A percentile compares a stretch with the other conserved stretches of the same genome.
Evolutionary conservation across 1,140 invertebrate genomes (phyloP).

Genomic region (Penaeus indicus): DNA sequence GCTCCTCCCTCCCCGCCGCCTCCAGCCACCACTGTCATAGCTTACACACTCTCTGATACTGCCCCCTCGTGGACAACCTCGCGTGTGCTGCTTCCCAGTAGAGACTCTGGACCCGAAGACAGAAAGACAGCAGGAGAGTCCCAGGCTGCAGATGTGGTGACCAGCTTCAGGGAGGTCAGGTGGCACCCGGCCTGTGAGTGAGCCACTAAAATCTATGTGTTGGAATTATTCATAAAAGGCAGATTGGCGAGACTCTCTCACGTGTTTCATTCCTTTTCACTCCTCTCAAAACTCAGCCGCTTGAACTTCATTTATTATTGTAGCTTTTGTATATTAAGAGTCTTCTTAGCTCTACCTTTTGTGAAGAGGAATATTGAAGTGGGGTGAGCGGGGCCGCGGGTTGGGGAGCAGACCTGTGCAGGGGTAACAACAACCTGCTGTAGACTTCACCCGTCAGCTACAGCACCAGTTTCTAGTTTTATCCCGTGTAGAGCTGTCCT

Average conservation of each 20-base stretch:
- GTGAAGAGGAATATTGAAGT: conserved; percentile 15
- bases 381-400: conserved; percentile 49
- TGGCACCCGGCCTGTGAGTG: conserved; percentile 52
- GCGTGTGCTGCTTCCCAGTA: conserved; percentile 49
- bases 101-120: conserved; percentile 34
- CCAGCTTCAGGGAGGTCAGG: conserved; percentile 42
- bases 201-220: conserved; percentile 27
- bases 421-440: conserved; percentile 38
- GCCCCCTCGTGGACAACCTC: conserved; percentile 40
- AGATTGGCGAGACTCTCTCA: conserved; percentile 43
- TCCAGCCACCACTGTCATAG: conserved; percentile 41
- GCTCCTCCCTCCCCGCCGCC: conserved; percentile 12
- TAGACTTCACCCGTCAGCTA: conserved; percentile 46
- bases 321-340: conserved; percentile 27
- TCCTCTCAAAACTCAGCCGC: conserved; percentile 19
- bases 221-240: conserved; percentile 42
- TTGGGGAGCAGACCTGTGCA: conserved; percentile 54
- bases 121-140: conserved; percentile 42
- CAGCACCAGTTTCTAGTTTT: conserved; percentile 42
- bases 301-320: conserved; percentile 25
- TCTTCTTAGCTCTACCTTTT: conserved; percentile 51
- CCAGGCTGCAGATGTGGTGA: conserved; percentile 44
- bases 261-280: not conserved
- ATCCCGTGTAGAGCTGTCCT: conserved; percentile 54
- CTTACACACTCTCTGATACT: conserved; percentile 42